Conservation (phyloP, 2,888 invertebrate species). For the Epistrophe grossulariae region DNA sequence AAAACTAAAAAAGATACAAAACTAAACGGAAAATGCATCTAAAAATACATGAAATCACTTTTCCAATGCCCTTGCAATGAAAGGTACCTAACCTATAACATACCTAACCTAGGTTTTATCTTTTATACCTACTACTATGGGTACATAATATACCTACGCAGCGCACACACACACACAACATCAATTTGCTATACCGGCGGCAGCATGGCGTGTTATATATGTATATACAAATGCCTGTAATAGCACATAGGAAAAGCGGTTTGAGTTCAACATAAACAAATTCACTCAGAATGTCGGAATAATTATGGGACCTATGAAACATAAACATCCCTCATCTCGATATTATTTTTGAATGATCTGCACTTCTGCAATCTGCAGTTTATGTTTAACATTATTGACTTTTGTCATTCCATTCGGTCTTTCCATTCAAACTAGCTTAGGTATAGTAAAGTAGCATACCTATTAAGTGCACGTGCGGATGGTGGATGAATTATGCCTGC, state of each 20-base stretch:
- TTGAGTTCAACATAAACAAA: conserved; percentile 2
- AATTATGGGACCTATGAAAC: background rate
- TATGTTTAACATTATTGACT: background rate
- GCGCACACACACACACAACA: background rate
- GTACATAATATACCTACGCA: background rate
- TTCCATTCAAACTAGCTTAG: background rate
- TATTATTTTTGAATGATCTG: background rate
- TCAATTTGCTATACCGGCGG: background rate
- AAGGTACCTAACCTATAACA: background rate
- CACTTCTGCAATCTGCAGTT: background rate
- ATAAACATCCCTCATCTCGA: background rate
- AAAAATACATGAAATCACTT: conserved; percentile 14
- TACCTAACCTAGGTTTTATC: conserved; percentile 5
- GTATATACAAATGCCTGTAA: background rate
- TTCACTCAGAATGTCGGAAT: background rate
- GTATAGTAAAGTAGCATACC: background rate
- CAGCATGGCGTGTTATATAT: background rate
- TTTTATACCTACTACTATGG: background rate
- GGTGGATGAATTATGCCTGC: conserved; percentile 2
- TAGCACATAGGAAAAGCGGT: background rate
- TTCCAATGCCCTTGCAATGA: conserved; percentile 31
- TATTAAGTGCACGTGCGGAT: background rate
- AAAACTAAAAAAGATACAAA: background rate
- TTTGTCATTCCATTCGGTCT: background rate
- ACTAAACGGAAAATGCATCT: conserved; percentile 28